Base-by-base conservation (phyloP, 2,797 vertebrate species). In the Mormyrops attenuatus region DNA sequence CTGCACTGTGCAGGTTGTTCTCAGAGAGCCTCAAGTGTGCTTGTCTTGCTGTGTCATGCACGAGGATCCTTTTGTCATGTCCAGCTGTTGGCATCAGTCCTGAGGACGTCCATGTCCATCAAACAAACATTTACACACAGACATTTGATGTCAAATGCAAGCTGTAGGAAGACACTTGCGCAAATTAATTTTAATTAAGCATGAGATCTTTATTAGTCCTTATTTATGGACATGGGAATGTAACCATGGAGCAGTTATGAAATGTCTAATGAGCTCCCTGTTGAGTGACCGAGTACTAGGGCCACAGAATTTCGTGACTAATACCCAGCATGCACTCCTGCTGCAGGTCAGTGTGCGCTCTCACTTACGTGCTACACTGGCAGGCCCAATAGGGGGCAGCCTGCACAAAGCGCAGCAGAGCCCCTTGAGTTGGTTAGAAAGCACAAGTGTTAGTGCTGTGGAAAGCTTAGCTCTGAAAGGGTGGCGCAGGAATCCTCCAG, bases 1-100 rank as follows among this genome's bases (percentile, higher is more conserved):
- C 15, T 69, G 63, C 26, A 69, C 26, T 34, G 26, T 69, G 26
- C 26, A 69, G 11, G 26, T 11, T 69, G 22, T 15, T 3, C 1
- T 55, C 53, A 13, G 53, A 55, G 47, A 69, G 84, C 11, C 84
- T 20, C 9, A 26, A 87, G 38, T 3, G 30, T 86, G 41, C 80
- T 60, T 88, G 80, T 92, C 90, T 90, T 5, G 88, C 17, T 69
- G 86, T 88, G 88, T 89, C 88, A 85, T 88, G 63, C 86, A 2
- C 34, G 41, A 91, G 52, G 90, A 89, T 88, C 87, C 57, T 73
- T 41, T 89, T 89, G 89, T 92, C 91, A 89, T 15, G 20, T 80
- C n/a, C 89, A 89, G 47, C 90, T 90, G 87, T 89, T 13, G 55
- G n/a, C 49, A 50, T 22, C 22, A 88, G 15, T 11, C 22, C 89